These are phyloP conservation scores for Galaxias olidus DNA, from an alignment of 2,797 vertebrate genomes.

Conservation along the genomic window DNA sequence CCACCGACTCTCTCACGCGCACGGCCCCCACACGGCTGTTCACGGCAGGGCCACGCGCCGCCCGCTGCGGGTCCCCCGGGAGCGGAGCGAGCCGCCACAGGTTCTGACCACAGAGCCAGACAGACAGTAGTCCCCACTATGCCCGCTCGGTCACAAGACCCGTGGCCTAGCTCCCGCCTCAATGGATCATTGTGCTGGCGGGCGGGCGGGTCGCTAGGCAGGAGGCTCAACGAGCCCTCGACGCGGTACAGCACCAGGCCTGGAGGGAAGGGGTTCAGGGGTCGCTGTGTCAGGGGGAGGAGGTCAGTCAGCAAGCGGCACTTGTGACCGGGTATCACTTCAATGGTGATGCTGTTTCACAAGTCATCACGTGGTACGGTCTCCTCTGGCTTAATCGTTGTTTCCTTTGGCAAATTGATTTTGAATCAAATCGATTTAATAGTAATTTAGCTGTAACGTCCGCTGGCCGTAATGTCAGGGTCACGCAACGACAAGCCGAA, in stretches of 20 bases:
- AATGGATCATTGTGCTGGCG: not conserved
- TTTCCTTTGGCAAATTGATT: no score
- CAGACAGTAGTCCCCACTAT: constrained; percentile 10
- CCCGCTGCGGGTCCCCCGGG: not conserved
- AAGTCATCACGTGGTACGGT: no score
- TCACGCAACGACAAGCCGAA: no score
- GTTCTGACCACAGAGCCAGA: not conserved
- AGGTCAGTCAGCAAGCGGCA: not conserved
- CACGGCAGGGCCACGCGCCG: not conserved
- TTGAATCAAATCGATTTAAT: no score
- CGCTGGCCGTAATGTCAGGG: no score
- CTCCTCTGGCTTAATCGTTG: no score
- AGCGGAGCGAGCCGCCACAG: not conserved
- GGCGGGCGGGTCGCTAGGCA: not conserved
- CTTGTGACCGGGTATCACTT: not conserved
- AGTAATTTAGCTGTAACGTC: no score
- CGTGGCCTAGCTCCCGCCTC: constrained; percentile 25
- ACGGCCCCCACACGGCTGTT: not conserved
- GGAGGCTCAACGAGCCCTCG: not conserved
- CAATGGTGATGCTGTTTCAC: not conserved
- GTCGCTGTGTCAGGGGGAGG: not conserved
- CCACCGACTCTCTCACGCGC: no score
- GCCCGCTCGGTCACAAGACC: constrained; percentile 39
- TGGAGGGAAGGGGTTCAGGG: not conserved
- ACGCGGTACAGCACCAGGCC: not conserved